Conservation (phyloP, 2,797 vertebrate genomes). For the Delichon dasypus region DNA sequence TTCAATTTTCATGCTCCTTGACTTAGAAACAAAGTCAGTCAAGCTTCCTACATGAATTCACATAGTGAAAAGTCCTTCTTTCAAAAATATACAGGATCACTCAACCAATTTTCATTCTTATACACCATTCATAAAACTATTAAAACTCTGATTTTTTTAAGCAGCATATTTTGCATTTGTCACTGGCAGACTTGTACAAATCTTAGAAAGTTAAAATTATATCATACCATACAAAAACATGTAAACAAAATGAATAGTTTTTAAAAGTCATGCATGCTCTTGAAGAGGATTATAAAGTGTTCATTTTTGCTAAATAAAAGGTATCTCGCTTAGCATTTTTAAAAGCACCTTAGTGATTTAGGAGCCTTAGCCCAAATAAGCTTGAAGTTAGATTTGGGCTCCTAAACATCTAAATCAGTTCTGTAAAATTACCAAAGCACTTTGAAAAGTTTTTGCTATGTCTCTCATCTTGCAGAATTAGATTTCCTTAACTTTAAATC, state of each 20-base stretch:
- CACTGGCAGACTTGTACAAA: constrained; percentile 63
- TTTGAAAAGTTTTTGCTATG: background rate
- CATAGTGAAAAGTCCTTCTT: constrained; percentile 49
- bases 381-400: background rate
- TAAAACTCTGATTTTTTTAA: constrained; percentile 42
- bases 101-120: constrained; percentile 22
- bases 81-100: constrained; percentile 32
- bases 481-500: background rate
- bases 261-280: constrained; percentile 43
- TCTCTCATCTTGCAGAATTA: background rate
- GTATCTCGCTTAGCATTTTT: constrained; percentile 8
- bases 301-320: constrained; percentile 46
- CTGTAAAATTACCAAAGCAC: background rate
- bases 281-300: constrained; percentile 45
- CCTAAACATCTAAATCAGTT: constrained; percentile 20
- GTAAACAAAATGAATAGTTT: constrained; percentile 63
- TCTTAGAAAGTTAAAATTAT: constrained; percentile 55
- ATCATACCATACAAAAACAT: constrained; percentile 61
- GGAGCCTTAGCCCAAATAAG: constrained; percentile 15
- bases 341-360: constrained; percentile 59
- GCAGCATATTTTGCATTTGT: constrained; percentile 61
- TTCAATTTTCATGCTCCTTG: background rate
- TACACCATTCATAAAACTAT: constrained; percentile 38
- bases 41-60: constrained; percentile 40
- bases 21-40: constrained; percentile 46